These are phyloP conservation scores for Ennomos quercinarius DNA, from an alignment of 2,888 invertebrate species.

Conservation along the genomic window DNA sequence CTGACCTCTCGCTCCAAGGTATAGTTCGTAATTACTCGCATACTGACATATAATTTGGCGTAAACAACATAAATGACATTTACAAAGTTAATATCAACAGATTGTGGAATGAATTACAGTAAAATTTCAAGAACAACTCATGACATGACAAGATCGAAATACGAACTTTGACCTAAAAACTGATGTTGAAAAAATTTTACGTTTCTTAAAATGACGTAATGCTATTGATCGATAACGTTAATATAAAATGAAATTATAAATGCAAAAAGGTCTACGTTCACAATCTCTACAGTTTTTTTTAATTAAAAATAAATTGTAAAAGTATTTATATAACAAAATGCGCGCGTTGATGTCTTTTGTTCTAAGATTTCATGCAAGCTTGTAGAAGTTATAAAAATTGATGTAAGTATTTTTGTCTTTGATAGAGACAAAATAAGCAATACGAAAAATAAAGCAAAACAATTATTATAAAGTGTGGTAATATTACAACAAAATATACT, in stretches of 20 bases:
- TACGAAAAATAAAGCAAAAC: no score
- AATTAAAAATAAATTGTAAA: neutral
- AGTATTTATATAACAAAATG: neutral
- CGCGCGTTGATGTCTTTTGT: slow-evolving; percentile 36
- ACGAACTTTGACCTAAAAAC: slow-evolving; percentile 28
- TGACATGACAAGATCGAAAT: slow-evolving; percentile 31
- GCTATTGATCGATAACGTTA: no score
- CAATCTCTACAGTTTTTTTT: no score
- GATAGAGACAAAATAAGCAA: no score
- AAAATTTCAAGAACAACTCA: slow-evolving; percentile 30
- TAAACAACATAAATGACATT: slow-evolving; percentile 78
- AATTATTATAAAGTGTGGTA: neutral
- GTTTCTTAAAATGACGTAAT: no score
- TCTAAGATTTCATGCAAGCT: neutral
- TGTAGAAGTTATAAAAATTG: no score
- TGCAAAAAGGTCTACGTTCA: no score
- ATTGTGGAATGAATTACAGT: slow-evolving; percentile 43
- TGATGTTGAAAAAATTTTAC: no score
- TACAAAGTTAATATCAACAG: slow-evolving; percentile 54
- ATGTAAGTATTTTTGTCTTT: no score
- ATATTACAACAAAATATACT: neutral
- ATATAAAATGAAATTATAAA: no score
- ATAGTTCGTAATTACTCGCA: slow-evolving; percentile 74
- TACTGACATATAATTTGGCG: slow-evolving; percentile 75
- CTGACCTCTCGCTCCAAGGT: slow-evolving; percentile 83